phyloP scores from a whole-genome alignment of 2,113 vertebrate species.

The Hemichromis elongatus region DNA sequence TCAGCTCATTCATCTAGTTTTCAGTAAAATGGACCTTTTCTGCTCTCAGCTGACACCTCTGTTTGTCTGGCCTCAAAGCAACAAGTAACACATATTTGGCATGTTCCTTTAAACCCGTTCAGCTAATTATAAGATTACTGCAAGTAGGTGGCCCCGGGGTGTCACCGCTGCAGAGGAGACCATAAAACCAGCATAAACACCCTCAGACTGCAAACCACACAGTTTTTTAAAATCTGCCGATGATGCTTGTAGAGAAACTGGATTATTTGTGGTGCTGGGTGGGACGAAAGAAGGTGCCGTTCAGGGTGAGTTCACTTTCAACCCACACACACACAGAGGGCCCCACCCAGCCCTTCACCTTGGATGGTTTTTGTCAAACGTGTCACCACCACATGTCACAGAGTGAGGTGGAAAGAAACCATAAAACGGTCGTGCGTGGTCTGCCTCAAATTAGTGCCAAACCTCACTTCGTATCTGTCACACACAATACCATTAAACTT shows the following conservation, averaged over 20 bases:
- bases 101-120: conserved; percentile 16
- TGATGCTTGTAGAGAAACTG: not conserved
- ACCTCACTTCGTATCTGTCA: conserved; percentile 63
- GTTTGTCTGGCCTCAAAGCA: conserved; percentile 38
- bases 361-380: conserved; percentile 61
- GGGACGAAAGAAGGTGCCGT: not conserved
- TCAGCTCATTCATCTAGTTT: conserved; percentile 27
- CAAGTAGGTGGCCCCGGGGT: conserved; percentile 23
- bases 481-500: conserved; percentile 67
- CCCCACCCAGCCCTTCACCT: not conserved
- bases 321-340: not conserved
- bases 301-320: conserved; percentile 11
- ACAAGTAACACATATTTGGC: conserved; percentile 41
- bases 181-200: not conserved
- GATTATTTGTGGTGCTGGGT: not conserved
- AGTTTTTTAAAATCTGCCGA: not conserved
- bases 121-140: conserved; percentile 52
- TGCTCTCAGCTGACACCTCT: conserved; percentile 36
- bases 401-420: conserved; percentile 60
- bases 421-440: conserved; percentile 55
- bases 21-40: conserved; percentile 17
- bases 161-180: conserved; percentile 6
- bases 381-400: conserved; percentile 61
- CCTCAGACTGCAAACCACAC: conserved; percentile 8
- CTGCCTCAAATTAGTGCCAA: conserved; percentile 62